These are phyloP conservation scores for Diorhabda carinulata DNA, from an alignment of 1,140 invertebrate genomes.

Conservation along the genomic window DNA sequence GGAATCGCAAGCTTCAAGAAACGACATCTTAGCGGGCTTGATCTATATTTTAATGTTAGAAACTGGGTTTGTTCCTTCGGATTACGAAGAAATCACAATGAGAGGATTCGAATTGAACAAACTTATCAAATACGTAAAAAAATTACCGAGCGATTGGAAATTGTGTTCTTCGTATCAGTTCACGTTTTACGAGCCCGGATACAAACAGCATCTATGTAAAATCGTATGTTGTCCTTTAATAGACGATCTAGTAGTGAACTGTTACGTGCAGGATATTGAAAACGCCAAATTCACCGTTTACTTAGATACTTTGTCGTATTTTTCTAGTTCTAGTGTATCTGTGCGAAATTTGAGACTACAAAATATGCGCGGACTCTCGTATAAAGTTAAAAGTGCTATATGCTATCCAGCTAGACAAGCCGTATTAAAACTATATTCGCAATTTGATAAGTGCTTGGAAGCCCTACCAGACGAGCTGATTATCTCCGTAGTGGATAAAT, in stretches of 20 bases:
- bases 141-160: constrained; percentile 31
- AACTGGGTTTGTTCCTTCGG: constrained; percentile 38
- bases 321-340: constrained; percentile 31
- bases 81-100: constrained; percentile 19
- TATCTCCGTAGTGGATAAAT: neutral
- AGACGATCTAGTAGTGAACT: constrained; percentile 43
- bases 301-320: constrained; percentile 40
- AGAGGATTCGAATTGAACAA: constrained; percentile 33
- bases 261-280: constrained; percentile 31
- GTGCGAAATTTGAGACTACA: constrained; percentile 35
- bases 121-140: constrained; percentile 26
- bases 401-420: constrained; percentile 36
- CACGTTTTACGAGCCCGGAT: constrained; percentile 28
- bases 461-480: constrained; percentile 41
- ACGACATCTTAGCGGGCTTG: constrained; percentile 38
- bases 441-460: constrained; percentile 29
- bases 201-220: constrained; percentile 24
- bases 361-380: constrained; percentile 36
- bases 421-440: constrained; percentile 30
- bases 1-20: constrained; percentile 20
- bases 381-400: constrained; percentile 37
- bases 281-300: constrained; percentile 26
- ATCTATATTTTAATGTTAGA: constrained; percentile 44
- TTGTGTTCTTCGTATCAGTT: constrained; percentile 22
- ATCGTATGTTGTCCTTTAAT: constrained; percentile 26